These are phyloP conservation scores for Leucopsar rothschildi DNA, from an alignment of 2,113 vertebrate species.

Conservation along the genomic window DNA sequence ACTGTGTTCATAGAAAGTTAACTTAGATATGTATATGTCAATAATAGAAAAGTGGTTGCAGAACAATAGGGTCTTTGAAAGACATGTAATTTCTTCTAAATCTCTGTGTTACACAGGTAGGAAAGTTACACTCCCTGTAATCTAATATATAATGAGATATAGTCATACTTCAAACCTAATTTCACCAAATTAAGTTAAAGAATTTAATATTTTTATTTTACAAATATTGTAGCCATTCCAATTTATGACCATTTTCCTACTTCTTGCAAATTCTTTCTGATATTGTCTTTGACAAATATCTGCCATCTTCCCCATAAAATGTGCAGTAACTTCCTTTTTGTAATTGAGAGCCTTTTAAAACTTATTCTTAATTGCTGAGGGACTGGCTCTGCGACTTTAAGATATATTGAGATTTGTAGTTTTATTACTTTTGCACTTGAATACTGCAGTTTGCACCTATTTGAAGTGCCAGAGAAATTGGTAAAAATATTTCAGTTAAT, in stretches of 20 bases:
- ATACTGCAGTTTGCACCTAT: neutral
- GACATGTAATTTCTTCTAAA: neutral
- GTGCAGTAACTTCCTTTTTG: neutral
- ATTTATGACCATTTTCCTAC: neutral
- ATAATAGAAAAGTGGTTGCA: neutral
- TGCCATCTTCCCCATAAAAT: neutral
- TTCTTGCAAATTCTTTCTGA: neutral
- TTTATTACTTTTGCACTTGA: neutral
- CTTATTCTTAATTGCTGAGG: neutral
- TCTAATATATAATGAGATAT: neutral
- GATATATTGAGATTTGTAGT: neutral
- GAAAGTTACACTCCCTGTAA: neutral
- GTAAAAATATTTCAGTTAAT: constrained; percentile 46
- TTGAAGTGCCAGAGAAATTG: neutral
- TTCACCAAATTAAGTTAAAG: neutral
- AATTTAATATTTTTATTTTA: neutral
- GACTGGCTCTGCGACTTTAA: neutral
- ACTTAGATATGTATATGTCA: neutral
- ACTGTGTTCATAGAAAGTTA: neutral
- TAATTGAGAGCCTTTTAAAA: neutral
- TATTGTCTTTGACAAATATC: neutral
- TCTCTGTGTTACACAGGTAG: neutral
- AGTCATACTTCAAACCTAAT: neutral
- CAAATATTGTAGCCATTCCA: neutral
- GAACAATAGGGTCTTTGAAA: neutral